Evolutionary conservation across 2,113 vertebrate species (phyloP), one percentile per base, ranked within the genome.

Genomic region (Mus pahari): DNA sequence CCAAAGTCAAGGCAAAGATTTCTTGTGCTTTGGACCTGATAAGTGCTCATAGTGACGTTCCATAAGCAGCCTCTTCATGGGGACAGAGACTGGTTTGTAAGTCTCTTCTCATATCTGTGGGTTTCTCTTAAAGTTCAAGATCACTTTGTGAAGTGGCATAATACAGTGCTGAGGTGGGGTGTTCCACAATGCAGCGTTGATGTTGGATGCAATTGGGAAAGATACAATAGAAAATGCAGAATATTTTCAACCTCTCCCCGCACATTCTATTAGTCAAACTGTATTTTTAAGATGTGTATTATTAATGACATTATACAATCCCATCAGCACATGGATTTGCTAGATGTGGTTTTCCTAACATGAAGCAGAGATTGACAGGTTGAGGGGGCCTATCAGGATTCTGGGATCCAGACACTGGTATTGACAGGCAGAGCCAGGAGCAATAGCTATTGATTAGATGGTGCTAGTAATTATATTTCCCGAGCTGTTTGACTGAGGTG

Each of bases 401-500:
- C 96, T 4, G 93, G 96, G 97, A 98, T 97, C 97, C 98, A 98
- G 97, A 97, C 97, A 92, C 94, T 97, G 98, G 97, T 98, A 98
- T 98, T 94, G 98, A 98, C 97, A 83, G 92, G 87, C 96, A 96
- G 86, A 97, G 98, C 98, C 97, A 97, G 92, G 97, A 98, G 98
- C 98, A 98, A 98, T 98, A 97, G 39, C 96, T 98, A 98, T 98
- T 98, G 98, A 98, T 98, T 98, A 98, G 98, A 95, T 70, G 86
- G 97, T 58, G 87, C 95, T 94, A 98, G 98, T 98, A 98, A 97
- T 98, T 98, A 98, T 98, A 97, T 98, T 98, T 98, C 96, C 96
- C 13, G 50, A 86, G 96, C 96, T 22, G 31, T 98, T 98, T 98
- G 97, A 98, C 97, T 97, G 95, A 91, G 84, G 94, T 89, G 95